Conservation (phyloP, 2,113 vertebrate genomes). For the Macquaria australasica region DNA sequence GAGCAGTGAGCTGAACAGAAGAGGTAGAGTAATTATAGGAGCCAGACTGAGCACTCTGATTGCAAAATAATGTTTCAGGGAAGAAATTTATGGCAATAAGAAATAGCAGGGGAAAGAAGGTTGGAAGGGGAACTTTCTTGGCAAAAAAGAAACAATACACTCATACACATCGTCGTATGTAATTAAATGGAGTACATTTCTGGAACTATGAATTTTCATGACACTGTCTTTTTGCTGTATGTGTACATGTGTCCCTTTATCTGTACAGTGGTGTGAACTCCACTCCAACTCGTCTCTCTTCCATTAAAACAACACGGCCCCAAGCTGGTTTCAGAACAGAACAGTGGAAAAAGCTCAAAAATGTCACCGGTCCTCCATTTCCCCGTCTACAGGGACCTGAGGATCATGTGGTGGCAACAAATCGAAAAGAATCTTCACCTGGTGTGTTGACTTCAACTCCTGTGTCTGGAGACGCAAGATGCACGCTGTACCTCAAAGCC, state of each 20-base stretch:
- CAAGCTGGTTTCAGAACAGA: not conserved
- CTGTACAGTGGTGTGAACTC: not conserved
- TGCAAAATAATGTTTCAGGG: constrained; percentile 66
- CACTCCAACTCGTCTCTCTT: not conserved
- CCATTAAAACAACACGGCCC: not conserved
- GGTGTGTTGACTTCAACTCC: constrained; percentile 50
- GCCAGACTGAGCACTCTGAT: constrained; percentile 65
- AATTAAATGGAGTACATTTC: constrained; percentile 27
- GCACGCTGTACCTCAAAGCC: constrained; percentile 17
- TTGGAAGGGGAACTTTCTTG: not conserved
- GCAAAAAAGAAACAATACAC: constrained; percentile 6
- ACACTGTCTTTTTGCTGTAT: not conserved
- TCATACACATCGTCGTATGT: not conserved
- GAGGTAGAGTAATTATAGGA: constrained; percentile 73
- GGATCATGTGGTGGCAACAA: constrained; percentile 52
- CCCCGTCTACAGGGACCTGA: constrained; percentile 4
- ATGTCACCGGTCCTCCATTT: constrained; percentile 7
- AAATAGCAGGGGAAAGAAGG: constrained; percentile 21
- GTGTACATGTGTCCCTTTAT: constrained; percentile 22
- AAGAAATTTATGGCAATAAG: constrained; percentile 50
- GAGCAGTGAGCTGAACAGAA: constrained; percentile 65
- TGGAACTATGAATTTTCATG: constrained; percentile 3
- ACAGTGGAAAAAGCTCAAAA: constrained; percentile 6
- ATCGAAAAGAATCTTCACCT: constrained; percentile 58
- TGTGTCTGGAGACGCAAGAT: constrained; percentile 13